These are phyloP conservation scores for Cyphomyrmex costatus DNA, from an alignment of 1,140 invertebrate species.

Conservation along the genomic window DNA sequence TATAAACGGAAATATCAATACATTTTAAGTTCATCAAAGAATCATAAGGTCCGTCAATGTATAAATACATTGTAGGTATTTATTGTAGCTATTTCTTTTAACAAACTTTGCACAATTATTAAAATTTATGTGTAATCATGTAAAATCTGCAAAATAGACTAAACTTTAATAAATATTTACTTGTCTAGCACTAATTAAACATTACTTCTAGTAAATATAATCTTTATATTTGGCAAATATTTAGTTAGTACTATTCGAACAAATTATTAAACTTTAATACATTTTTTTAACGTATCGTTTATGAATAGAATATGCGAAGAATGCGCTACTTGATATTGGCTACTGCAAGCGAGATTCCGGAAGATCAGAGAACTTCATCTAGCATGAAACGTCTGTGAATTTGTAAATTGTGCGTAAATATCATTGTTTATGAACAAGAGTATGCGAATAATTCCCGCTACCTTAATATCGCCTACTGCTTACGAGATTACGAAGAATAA, in stretches of 20 bases:
- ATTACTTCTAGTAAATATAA: no score
- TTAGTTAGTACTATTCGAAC: no score
- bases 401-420: background rate
- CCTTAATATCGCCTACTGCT: background rate
- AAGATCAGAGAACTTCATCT: background rate
- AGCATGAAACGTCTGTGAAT: background rate
- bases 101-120: background rate
- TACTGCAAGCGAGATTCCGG: background rate
- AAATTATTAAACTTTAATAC: no score
- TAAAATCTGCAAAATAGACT: background rate
- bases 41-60: background rate
- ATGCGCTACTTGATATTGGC: background rate
- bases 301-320: background rate
- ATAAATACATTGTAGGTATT: background rate
- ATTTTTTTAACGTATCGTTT: background rate
- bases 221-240: no score
- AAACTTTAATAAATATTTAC: no score
- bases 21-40: background rate
- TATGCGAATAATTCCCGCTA: background rate
- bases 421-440: background rate
- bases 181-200: no score
- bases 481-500: background rate
- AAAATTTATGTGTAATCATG: background rate
- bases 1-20: background rate
- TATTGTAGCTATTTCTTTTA: no score